Evolutionary conservation across 35 echinoderm and acorn worm genomes (phyloP).

Genomic region (Apostichopus californicus): DNA sequence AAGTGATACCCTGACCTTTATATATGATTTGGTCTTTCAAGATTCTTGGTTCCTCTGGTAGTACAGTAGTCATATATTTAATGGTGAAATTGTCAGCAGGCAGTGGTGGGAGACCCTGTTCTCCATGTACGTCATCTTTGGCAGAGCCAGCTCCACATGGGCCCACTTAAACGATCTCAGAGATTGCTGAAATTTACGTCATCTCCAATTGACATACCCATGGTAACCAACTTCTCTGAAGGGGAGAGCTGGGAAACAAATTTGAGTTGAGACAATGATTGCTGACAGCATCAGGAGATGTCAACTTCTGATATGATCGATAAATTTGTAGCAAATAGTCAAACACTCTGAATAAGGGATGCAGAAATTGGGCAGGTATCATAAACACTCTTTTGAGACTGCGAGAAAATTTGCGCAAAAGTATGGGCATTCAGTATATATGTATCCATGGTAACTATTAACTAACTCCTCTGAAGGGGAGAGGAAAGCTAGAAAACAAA

Average conservation of each 20-base stretch:
- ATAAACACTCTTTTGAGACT: no score
- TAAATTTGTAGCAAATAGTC: neutral
- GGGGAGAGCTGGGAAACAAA: neutral
- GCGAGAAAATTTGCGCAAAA: no score
- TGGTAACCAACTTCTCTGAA: conserved; percentile 33
- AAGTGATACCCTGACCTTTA: no score
- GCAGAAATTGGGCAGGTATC: neutral
- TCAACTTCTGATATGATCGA: neutral
- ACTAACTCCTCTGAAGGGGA: neutral
- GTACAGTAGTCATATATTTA: no score
- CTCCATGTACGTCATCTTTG: neutral
- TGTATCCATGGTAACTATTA: conserved; percentile 22
- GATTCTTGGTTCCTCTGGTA: no score
- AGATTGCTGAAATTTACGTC: conserved; percentile 50
- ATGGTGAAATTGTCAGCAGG: neutral
- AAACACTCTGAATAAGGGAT: neutral
- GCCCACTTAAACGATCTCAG: conserved; percentile 31
- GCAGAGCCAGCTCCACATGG: conserved; percentile 30
- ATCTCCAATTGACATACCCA: conserved; percentile 35
- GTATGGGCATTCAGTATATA: no score
- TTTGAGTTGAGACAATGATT: conserved; percentile 13
- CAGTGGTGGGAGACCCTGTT: neutral
- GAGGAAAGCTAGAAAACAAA: neutral
- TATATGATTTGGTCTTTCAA: no score
- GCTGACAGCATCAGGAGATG: conserved; percentile 10